Conservation (phyloP, 2,888 invertebrate genomes). For the Cataglyphis cursor region DNA sequence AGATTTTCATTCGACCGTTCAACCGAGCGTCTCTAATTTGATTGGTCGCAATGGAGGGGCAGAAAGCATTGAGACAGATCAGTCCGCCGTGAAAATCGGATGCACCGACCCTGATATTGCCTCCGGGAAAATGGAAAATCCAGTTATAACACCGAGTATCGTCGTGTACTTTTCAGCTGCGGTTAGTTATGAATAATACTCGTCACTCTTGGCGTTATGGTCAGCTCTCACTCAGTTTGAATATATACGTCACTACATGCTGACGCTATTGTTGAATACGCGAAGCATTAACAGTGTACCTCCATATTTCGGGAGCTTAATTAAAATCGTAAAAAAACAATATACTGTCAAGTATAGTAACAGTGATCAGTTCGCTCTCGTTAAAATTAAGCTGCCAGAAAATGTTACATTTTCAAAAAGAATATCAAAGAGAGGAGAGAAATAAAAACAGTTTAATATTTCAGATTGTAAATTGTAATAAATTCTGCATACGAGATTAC, state of each 20-base stretch:
- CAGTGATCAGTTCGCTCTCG: not conserved
- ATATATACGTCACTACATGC: conserved; percentile 31
- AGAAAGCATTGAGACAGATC: conserved; percentile 78
- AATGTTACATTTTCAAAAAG: conserved; percentile 28
- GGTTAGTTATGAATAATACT: conserved; percentile 59
- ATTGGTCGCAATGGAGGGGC: conserved; percentile 62
- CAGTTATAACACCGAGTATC: conserved; percentile 75
- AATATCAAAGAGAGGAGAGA: not conserved
- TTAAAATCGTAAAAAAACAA: conserved; percentile 34
- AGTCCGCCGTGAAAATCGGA: conserved; percentile 76
- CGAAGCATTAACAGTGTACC: conserved; percentile 21
- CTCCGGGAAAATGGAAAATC: conserved; percentile 71
- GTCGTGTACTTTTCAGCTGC: conserved; percentile 62
- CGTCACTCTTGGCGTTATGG: conserved; percentile 52
- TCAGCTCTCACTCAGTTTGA: conserved; percentile 45
- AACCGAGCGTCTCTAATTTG: conserved; percentile 78
- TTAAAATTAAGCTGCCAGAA: conserved; percentile 43
- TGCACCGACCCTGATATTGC: conserved; percentile 64
- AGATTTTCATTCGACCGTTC: conserved; percentile 76
- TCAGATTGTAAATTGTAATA: conserved; percentile 31
- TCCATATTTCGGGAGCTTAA: conserved; percentile 35
- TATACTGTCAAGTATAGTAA: not conserved
- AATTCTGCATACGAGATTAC: not conserved
- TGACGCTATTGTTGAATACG: conserved; percentile 35
- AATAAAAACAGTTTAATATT: conserved; percentile 7